Evolutionary conservation across 2,888 invertebrate genomes (phyloP), one percentile per base, ranked within the genome.

Genomic region (Hofmannophila pseudospretella): DNA sequence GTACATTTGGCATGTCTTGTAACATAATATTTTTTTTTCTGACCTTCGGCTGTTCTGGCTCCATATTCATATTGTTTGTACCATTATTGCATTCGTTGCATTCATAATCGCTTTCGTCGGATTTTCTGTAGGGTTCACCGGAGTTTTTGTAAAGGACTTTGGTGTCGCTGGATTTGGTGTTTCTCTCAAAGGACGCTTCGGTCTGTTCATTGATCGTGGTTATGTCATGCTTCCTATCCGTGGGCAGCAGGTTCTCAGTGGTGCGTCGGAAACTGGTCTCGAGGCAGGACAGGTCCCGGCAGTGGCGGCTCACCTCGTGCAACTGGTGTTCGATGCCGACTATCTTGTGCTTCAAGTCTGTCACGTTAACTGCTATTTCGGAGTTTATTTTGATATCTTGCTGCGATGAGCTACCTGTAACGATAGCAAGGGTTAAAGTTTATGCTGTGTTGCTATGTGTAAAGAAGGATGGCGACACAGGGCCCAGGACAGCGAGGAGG

Each of bases 261-360:
- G 51, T 51, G 32, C 45, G 49, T 32, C 46, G 50, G 7, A 62
- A 57, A 36, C 39, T 54, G 23, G 44, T 43, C 22, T 73, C 70
- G 5, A 62, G 47, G 38, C 51, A 51, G 8, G 50, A 45, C 28
- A 70, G 51, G 29, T 71, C 64, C 9, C 54, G 67, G 45, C 68
- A 74, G 29, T 75, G 72, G 40, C 59, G 66, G 45, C 60, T 74
- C 19, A 76, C 75, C 58, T 63, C 63, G 38, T 64, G 62, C 25
- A 77, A 51, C 44, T 77, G 67, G 35, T 73, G 54, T 48, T 81
- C 79, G 26, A 77, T 51, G 10, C 69, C 69, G 34, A 58, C 48
- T 48, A 78, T 77, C 51, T 75, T 77, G 38, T 72, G 70, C 47
- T 77, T 78, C 32, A 80, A 54, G 41, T 82, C 70, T 10, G 72